Evolutionary conservation across 2,113 vertebrate genomes (phyloP), one percentile per base, ranked within the genome.

Genomic region (Podarcis raffonei): DNA sequence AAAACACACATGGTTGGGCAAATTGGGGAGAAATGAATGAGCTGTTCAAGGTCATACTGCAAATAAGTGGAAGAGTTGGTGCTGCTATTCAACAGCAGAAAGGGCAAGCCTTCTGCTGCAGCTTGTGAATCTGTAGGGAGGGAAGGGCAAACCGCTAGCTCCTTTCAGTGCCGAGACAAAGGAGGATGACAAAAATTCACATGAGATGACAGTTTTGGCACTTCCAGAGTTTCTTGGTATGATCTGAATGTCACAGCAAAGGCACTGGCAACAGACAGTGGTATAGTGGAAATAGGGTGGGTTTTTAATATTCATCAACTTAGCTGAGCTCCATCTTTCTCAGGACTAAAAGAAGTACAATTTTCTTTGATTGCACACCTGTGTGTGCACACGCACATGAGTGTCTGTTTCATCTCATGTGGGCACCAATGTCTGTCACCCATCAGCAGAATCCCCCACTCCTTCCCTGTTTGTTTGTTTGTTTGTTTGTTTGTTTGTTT

Each of bases 31-130:
- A 66, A 4, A 42, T 48, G 22, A 23, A 42, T 48, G 22, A 23
- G 37, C 84, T 85, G 16, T 35, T 69, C 3, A 86, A 65, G 79
- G 15, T 23, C 6, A 84, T 6, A n/a, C 0, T 57, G 7, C 27
- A 90, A 89, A 81, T 75, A 27, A 66, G 11, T 5, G 76, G 57
- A 87, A 90, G 78, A 85, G 0, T 1, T 15, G 69, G 0, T 39
- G 76, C 85, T 91, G 88, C 32, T 89, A 23, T 18, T 78, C 18
- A 87, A 65, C 23, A 89, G 91, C 57, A 11, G 18, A 81, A 87
- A 48, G 48, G 37, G 88, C 83, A 87, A n/a, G 0, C 76, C 42
- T 72, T 84, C 2, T 2, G 37, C 79, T 90, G 12, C 0, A 42
- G 32, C 5, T 11, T 20, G 11, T 4, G 89, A 20, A 7, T 80